A percentile compares a stretch with the other conserved stretches of the same genome.
phyloP scores from a whole-genome alignment of 30 jellyfish, hydroid and myxozoan genomes.

The Aurelia aurita region DNA sequence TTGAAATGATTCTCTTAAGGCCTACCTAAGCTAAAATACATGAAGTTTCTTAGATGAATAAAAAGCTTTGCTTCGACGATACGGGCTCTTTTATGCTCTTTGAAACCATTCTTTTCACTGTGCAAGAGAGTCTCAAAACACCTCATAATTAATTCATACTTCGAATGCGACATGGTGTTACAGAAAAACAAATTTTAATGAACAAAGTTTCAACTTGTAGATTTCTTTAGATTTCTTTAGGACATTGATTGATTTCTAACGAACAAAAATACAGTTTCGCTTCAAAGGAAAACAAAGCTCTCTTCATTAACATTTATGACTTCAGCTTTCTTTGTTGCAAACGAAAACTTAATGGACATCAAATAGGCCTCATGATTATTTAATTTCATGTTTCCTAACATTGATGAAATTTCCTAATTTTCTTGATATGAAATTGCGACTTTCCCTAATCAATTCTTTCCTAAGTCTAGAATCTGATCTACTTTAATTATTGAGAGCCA shows the following conservation, averaged over 20 bases:
- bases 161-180: constrained; percentile 9
- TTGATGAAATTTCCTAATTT: constrained; percentile 1
- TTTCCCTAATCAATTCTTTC: constrained; percentile 17
- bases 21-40: too few relatives aligned
- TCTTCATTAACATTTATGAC: not conserved
- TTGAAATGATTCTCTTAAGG: not conserved
- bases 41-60: too few relatives aligned
- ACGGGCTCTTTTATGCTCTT: not conserved
- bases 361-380: constrained; percentile 22
- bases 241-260: not conserved
- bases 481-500: constrained; percentile 14
- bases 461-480: constrained; percentile 39
- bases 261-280: constrained; percentile 1
- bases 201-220: constrained; percentile 8
- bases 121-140: not conserved
- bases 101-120: not conserved
- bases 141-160: constrained; percentile 1
- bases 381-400: constrained; percentile 16
- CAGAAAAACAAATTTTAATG: constrained; percentile 6
- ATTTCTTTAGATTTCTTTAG: not conserved
- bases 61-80: too few relatives aligned
- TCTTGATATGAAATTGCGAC: constrained; percentile 63
- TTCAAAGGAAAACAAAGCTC: not conserved
- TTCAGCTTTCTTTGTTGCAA: not conserved
- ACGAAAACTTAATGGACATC: constrained; percentile 3